These are phyloP conservation scores for Melipona bicolor DNA, from an alignment of 2,888 invertebrate genomes.

Conservation along the genomic window DNA sequence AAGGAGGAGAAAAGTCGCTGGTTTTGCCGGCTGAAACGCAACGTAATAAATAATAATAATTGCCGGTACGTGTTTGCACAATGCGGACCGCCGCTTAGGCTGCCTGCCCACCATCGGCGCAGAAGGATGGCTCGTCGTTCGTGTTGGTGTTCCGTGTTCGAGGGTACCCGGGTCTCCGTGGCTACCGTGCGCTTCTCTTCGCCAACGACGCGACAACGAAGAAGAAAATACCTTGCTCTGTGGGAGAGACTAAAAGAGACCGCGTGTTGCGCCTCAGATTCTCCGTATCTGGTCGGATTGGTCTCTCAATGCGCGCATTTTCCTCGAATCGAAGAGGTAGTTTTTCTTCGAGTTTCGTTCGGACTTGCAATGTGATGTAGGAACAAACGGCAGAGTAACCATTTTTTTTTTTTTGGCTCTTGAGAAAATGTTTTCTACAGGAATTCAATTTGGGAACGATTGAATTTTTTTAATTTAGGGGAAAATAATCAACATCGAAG, in stretches of 20 bases:
- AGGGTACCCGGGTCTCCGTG: background rate
- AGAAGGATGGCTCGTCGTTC: constrained; percentile 44
- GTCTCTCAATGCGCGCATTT: too few relatives aligned
- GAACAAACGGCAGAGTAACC: too few relatives aligned
- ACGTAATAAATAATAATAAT: constrained; percentile 82
- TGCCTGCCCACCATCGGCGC: constrained; percentile 31
- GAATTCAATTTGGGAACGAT: too few relatives aligned
- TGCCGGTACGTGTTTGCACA: constrained; percentile 82
- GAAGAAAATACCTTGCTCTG: constrained; percentile 49
- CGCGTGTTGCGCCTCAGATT: constrained; percentile 20
- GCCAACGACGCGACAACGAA: background rate
- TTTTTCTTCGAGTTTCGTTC: too few relatives aligned
- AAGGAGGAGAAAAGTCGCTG: constrained; percentile 71
- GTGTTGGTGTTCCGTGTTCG: background rate
- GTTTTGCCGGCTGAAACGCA: constrained; percentile 72
- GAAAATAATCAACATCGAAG: too few relatives aligned
- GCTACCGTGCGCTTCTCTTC: constrained; percentile 7
- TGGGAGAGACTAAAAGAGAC: constrained; percentile 62
- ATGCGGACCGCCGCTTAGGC: constrained; percentile 79
- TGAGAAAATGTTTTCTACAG: too few relatives aligned
- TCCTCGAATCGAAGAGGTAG: too few relatives aligned
- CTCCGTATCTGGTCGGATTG: background rate
- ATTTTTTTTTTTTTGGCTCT: too few relatives aligned
- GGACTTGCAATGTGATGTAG: too few relatives aligned
- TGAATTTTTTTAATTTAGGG: too few relatives aligned